Evolutionary conservation across 2,797 vertebrate species (phyloP), one percentile per base, ranked within the genome.

Genomic region (Pseudochirops corinnae): DNA sequence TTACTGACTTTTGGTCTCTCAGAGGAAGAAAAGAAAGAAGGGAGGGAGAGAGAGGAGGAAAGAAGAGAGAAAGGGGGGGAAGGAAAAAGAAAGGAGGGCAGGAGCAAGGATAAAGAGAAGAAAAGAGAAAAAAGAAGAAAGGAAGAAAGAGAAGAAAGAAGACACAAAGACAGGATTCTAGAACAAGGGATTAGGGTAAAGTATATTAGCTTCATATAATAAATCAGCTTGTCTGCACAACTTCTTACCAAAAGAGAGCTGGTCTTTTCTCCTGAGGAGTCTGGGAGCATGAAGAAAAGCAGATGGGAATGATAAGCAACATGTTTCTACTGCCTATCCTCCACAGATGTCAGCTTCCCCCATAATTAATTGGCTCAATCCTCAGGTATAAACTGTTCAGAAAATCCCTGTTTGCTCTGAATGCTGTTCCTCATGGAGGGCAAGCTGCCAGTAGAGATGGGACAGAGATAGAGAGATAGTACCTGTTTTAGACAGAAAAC

Each of bases 281-380:
- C 74, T 29, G 39, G 39, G 9, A 28, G 56, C 92, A 28, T 50
- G 94, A 92, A 74, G 31, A 57, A 12, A 33, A 29, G 55, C 74
- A 96, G 96, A 95, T 56, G 96, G 67, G 90, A 92, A 33, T 16
- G 95, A 93, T 46, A 95, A 96, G 95, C 93, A 91, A 90, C 58
- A 46, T 91, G 93, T 67, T 94, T 57, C 92, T 18, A 1, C 33
- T 0, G 0, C 58, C 90, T 95, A 92, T 74, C 92, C 96, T 97
- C 96, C 56, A 82, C 94, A 96, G 95, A 96, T 91, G 95, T 91
- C 55, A 46, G 93, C 96, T 60, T 87, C 94, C 26, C 0, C 93
- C 93, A 96, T 95, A 91, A 96, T 97, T 95, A 97, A 98, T 87
- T 96, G 94, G 58, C 95, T 96, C 93, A 90, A 96, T 95, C 92